A percentile compares a stretch with the other conserved stretches of the same genome.
Evolutionary conservation across 2,113 vertebrate genomes (phyloP).

Genomic region (Perca flavescens): DNA sequence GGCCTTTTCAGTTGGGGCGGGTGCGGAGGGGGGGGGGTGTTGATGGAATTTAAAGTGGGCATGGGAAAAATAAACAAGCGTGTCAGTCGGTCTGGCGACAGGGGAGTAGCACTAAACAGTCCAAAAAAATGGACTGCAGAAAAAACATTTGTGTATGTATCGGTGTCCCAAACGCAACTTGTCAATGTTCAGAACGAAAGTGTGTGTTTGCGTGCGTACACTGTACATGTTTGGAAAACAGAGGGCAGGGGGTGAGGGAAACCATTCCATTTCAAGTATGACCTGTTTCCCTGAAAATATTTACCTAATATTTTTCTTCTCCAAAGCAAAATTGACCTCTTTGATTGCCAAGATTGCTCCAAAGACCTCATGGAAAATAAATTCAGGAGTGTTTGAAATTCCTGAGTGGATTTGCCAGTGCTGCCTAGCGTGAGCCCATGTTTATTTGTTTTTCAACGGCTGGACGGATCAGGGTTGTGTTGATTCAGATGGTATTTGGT

Average conservation of each 20-base stretch:
- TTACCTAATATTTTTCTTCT: slow-evolving; percentile 82
- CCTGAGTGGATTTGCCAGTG: slow-evolving; percentile 67
- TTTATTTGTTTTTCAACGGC: slow-evolving; percentile 82
- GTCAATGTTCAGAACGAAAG: slow-evolving; percentile 15
- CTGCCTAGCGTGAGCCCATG: slow-evolving; percentile 69
- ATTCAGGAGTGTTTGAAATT: slow-evolving; percentile 80
- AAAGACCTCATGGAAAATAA: slow-evolving; percentile 84
- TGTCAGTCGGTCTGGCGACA: slow-evolving; percentile 52
- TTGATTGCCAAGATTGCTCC: slow-evolving; percentile 81
- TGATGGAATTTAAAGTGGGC: slow-evolving; percentile 70
- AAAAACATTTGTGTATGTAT: slow-evolving; percentile 44
- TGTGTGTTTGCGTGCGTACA: slow-evolving; percentile 23
- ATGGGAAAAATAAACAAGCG: slow-evolving; percentile 76
- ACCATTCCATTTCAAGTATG: slow-evolving; percentile 73
- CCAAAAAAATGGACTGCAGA: slow-evolving; percentile 44
- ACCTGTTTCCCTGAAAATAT: slow-evolving; percentile 83
- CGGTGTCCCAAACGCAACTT: slow-evolving; percentile 28
- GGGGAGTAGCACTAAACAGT: slow-evolving; percentile 41
- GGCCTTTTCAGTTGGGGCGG: slow-evolving; percentile 64
- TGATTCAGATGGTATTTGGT: slow-evolving; percentile 78
- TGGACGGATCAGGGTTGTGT: slow-evolving; percentile 71
- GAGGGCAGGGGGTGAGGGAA: slow-evolving; percentile 53
- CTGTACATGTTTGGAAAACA: slow-evolving; percentile 39
- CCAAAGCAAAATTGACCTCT: slow-evolving; percentile 75
- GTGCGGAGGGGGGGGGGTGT: slow-evolving; percentile 64